Evolutionary conservation across 2,888 invertebrate species (phyloP), one percentile per base, ranked within the genome.

Genomic region (Vandiemenella viatica): DNA sequence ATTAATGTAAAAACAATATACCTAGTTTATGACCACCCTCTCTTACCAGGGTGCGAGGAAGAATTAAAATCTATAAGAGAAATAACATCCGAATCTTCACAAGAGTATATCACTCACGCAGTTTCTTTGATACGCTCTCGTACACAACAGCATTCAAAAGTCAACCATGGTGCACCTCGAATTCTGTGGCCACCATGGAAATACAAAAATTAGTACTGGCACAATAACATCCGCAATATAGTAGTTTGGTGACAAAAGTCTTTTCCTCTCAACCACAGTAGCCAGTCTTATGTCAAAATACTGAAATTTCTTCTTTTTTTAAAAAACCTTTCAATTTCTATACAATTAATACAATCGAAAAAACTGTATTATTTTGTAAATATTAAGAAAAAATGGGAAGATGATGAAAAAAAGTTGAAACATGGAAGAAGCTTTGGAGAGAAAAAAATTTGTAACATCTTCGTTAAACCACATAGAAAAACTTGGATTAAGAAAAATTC

Each of bases 211-310:
- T 18, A n/a, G 16, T 42, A 21, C 42, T 42, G 42, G 42, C 42
- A 42, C 42, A 13, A 21, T 13, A 19, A 42, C 42, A 42, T 42
- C 21, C n/a, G 21, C 21, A 19, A 19, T 19, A 17, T n/a, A 42
- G 21, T n/a, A 13, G 10, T 32, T 32, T 32, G 42, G 18, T 20
- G 42, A 21, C 42, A 17, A 42, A 42, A 42, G 42, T 42, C 46
- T 38, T 23, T 15, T 10, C n/a, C 21, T 42, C 46, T 46, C 37
- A 22, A 10, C 18, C 38, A 40, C 37, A n/a, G 17, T 40, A 40
- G 49, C 49, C 52, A 52, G 52, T 52, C 52, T 52, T 40, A 38
- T 46, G 37, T 38, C 49, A 10, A 42, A 42, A 42, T 42, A 42
- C 37, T 37, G 47, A 50, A 50, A 48, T 44, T 43, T 50, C 43